Evolutionary conservation across 2,888 invertebrate genomes (phyloP).

Genomic region (Cheilosia scutellata): DNA sequence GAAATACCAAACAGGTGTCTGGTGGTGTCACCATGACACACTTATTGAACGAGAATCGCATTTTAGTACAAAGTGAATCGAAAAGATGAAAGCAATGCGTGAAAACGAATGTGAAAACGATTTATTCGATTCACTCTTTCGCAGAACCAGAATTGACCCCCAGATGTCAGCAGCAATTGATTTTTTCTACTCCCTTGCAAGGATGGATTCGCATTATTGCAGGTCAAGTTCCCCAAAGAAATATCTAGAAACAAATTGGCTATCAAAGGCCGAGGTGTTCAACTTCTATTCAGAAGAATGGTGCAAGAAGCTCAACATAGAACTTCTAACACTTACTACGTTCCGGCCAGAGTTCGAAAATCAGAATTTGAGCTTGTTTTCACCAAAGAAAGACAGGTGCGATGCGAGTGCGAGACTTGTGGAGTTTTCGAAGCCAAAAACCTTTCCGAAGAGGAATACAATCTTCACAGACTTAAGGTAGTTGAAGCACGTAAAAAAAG

Average conservation of each 20-base stretch:
- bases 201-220: neutral
- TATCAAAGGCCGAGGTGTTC: neutral
- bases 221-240: constrained; percentile 24
- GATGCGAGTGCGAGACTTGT: too few species aligned
- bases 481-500: neutral
- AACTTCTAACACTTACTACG: neutral
- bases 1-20: too few species aligned
- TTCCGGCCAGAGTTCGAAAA: neutral
- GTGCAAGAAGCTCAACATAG: constrained; percentile 27
- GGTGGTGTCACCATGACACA: too few species aligned
- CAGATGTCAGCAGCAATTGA: neutral
- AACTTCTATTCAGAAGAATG: constrained; percentile 33
- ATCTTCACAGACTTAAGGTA: neutral
- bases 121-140: too few species aligned
- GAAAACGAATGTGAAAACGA: too few species aligned
- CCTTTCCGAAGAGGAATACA: neutral
- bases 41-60: too few species aligned
- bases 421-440: neutral
- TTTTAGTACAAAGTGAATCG: too few species aligned
- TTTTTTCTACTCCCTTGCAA: neutral
- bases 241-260: constrained; percentile 29
- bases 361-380: neutral
- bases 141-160: too few species aligned
- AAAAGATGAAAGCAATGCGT: too few species aligned
- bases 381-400: neutral